Conservation (phyloP, 2,797 vertebrate genomes). For the Eptatretus atami region DNA sequence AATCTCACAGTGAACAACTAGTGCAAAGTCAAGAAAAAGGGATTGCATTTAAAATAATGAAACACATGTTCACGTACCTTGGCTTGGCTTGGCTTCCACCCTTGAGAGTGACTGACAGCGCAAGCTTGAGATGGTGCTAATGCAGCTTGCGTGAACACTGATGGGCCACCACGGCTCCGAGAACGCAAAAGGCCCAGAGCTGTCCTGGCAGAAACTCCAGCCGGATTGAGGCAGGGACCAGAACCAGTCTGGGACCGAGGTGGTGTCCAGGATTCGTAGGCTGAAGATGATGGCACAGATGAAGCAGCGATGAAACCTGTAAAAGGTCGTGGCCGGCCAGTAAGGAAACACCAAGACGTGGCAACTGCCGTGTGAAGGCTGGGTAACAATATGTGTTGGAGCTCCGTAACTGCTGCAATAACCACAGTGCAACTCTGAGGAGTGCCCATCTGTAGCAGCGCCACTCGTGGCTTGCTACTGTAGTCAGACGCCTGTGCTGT, state of each 20-base stretch:
- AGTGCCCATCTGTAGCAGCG: slow-evolving; percentile 31
- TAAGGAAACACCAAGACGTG: slow-evolving; percentile 95
- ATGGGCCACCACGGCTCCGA: slow-evolving; percentile 18
- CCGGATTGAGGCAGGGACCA: slow-evolving; percentile 73
- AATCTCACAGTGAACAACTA: too few relatives aligned
- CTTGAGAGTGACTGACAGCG: slow-evolving; percentile 62
- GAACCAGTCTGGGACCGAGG: slow-evolving; percentile 23
- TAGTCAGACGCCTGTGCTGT: slow-evolving; percentile 31
- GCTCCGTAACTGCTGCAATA: slow-evolving; percentile 34
- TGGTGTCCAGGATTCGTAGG: slow-evolving; percentile 48
- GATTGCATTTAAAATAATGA: too few relatives aligned
- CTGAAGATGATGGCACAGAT: slow-evolving; percentile 18
- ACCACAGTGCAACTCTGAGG: slow-evolving; percentile 28
- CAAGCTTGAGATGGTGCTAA: slow-evolving; percentile 47
- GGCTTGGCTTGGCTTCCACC: slow-evolving; percentile 58
- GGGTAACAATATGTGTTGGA: slow-evolving; percentile 53
- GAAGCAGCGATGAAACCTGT: slow-evolving; percentile 12
- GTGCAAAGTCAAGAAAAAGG: too few relatives aligned
- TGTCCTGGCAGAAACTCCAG: slow-evolving; percentile 63
- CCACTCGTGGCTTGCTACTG: slow-evolving; percentile 44
- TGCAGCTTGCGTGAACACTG: slow-evolving; percentile 46
- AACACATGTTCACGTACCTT: slow-evolving; percentile 29
- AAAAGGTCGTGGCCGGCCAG: slow-evolving; percentile 16
- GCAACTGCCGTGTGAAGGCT: slow-evolving; percentile 59
- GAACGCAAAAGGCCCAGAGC: slow-evolving; percentile 51